phyloP scores from a whole-genome alignment of 2,113 vertebrate genomes.

The Pseudonaja textilis region DNA sequence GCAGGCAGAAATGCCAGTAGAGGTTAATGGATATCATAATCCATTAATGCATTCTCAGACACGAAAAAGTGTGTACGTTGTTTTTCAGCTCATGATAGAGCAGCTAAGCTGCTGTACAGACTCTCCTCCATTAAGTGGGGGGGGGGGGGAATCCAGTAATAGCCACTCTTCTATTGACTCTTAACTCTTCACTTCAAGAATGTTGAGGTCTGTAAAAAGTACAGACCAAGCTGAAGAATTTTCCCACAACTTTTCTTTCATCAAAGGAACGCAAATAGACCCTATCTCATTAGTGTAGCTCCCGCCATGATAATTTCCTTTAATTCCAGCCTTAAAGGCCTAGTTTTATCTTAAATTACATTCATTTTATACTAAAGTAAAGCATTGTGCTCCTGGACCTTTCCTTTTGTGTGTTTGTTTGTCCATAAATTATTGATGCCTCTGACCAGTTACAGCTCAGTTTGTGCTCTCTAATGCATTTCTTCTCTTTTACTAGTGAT shows the following conservation, averaged over 20 bases:
- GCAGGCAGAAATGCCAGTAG: not conserved
- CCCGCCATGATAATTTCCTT: constrained; percentile 17
- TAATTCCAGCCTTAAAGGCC: constrained; percentile 11
- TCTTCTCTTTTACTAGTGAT: not conserved
- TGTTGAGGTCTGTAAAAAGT: not conserved
- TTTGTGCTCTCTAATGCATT: not conserved
- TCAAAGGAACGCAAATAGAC: not conserved
- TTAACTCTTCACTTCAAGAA: not conserved
- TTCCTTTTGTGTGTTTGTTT: not conserved
- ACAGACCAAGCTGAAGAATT: not conserved
- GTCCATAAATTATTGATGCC: not conserved
- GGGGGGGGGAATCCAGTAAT: not conserved
- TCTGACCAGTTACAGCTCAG: not conserved
- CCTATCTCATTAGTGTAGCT: constrained; percentile 1
- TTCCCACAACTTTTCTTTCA: not conserved
- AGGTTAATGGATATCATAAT: not conserved
- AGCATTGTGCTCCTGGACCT: not conserved
- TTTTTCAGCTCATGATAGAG: not conserved
- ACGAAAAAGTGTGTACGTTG: not conserved
- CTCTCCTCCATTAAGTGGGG: not conserved
- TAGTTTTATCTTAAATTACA: not conserved
- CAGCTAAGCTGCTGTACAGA: not conserved
- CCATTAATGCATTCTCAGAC: not conserved
- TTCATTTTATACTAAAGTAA: not conserved
- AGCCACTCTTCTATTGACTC: not conserved